A percentile compares a stretch with the other conserved stretches of the same genome.
These are phyloP conservation scores for Chaenodraco wilsoni DNA, from an alignment of 2,797 vertebrate species.

Conservation along the genomic window DNA sequence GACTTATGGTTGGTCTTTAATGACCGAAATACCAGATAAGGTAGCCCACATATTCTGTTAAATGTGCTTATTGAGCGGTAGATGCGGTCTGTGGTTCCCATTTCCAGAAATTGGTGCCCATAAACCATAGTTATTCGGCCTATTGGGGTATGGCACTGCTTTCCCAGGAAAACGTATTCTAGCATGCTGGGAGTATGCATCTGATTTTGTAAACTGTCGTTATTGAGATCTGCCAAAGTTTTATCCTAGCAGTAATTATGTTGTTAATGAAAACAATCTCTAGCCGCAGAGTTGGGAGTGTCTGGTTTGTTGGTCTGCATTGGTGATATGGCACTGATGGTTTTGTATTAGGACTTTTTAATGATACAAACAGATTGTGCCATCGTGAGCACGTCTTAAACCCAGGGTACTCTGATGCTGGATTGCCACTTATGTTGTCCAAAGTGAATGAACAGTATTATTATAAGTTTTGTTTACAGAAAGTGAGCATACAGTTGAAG, in stretches of 20 bases:
- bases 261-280: neutral
- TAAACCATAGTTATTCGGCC: neutral
- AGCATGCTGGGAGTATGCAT: neutral
- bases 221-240: neutral
- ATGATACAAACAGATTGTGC: neutral
- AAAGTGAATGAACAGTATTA: neutral
- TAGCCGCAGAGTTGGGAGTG: neutral
- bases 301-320: neutral
- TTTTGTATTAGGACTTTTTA: neutral
- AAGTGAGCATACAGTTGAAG: slow-evolving; percentile 1
- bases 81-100: neutral
- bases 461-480: slow-evolving; percentile 8
- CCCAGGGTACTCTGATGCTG: neutral
- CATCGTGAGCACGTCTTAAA: neutral
- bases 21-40: neutral
- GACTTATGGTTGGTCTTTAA: neutral
- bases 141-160: neutral
- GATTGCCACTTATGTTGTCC: neutral
- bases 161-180: neutral
- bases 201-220: neutral
- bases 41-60: neutral
- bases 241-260: neutral
- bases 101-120: neutral
- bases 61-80: neutral
- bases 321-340: neutral